These are phyloP conservation scores for Callipepla squamata DNA, from an alignment of 2,113 vertebrate genomes.

Conservation along the genomic window DNA sequence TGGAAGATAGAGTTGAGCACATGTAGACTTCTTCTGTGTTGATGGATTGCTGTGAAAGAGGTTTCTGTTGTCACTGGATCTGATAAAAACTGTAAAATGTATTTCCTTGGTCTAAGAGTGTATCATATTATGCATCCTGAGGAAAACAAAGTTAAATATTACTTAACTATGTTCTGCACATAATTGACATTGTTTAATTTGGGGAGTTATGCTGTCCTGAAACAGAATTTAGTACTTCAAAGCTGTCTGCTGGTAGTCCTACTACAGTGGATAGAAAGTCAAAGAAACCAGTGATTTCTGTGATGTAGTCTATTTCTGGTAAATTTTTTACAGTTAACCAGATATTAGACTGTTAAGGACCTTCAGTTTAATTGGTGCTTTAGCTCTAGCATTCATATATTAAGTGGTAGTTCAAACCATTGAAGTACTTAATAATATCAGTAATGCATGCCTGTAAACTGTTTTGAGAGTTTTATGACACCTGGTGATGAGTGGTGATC, in stretches of 20 bases:
- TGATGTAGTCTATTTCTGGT: neutral
- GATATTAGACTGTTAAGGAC: neutral
- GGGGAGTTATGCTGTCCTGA: neutral
- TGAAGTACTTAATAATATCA: neutral
- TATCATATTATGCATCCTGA: conserved; percentile 12
- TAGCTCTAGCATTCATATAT: neutral
- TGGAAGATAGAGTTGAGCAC: neutral
- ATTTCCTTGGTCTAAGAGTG: conserved; percentile 37
- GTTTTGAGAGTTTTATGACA: neutral
- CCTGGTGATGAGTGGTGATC: neutral
- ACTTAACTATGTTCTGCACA: neutral
- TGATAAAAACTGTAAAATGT: conserved; percentile 45
- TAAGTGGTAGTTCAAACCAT: neutral
- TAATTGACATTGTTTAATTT: conserved; percentile 4
- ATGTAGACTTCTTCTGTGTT: neutral
- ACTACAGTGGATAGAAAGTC: neutral
- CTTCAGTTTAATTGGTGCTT: neutral
- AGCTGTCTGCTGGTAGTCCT: neutral
- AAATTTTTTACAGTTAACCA: neutral
- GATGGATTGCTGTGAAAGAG: conserved; percentile 39
- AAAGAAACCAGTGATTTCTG: neutral
- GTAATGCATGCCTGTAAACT: neutral
- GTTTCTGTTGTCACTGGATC: conserved; percentile 40
- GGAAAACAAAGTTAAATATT: conserved; percentile 45
- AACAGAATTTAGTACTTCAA: neutral